Evolutionary conservation across 2,113 vertebrate genomes (phyloP).

Genomic region (Aviceda subcristata): DNA sequence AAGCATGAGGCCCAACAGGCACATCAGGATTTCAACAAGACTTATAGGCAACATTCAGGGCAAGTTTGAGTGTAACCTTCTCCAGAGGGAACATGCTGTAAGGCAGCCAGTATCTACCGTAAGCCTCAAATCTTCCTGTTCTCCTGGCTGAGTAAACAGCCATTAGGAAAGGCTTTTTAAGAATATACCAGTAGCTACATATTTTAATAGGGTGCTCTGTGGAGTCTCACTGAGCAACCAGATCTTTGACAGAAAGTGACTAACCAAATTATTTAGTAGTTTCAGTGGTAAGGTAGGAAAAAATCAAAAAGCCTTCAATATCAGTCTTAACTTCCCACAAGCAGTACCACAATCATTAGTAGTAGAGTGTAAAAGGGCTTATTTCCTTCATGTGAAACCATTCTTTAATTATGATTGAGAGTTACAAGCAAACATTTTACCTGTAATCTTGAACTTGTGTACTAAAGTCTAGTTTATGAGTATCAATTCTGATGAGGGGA

Average conservation of each 20-base stretch:
- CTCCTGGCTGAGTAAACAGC: neutral
- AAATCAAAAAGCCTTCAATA: neutral
- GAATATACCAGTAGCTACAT: neutral
- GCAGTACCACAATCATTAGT: neutral
- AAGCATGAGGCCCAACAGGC: neutral
- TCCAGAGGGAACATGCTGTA: neutral
- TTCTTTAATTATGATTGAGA: neutral
- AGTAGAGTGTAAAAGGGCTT: neutral
- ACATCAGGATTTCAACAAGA: neutral
- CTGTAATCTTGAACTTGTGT: neutral
- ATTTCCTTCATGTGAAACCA: neutral
- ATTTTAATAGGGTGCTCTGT: neutral
- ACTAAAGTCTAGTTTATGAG: neutral
- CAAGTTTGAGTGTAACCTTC: neutral
- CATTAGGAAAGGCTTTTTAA: neutral
- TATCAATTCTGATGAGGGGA: neutral
- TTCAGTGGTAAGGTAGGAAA: neutral
- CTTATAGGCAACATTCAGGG: neutral
- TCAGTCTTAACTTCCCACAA: neutral
- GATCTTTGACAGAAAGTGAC: neutral
- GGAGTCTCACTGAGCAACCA: neutral
- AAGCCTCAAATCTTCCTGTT: neutral
- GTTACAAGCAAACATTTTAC: neutral
- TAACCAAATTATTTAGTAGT: neutral
- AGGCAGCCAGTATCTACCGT: neutral